Evolutionary conservation across 2,888 invertebrate genomes (phyloP).

Genomic region (Piscicola geometra): DNA sequence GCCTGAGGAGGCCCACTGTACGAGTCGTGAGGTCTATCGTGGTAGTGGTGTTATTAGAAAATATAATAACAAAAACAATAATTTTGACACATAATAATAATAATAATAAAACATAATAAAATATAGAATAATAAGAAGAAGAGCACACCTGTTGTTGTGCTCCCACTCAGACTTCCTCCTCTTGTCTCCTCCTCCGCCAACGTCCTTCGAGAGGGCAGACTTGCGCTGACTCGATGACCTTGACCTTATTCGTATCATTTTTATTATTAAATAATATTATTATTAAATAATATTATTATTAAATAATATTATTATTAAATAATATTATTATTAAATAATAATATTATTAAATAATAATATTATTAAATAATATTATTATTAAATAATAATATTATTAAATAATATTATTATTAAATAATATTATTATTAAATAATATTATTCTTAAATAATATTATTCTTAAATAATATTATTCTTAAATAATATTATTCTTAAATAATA

Average conservation of each 20-base stretch:
- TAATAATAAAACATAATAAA: no score
- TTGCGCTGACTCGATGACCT: neutral
- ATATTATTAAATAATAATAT: neutral
- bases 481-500: no score
- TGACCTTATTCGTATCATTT: neutral
- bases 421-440: no score
- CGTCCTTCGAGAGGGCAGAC: neutral
- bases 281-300: neutral
- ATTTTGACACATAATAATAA: no score
- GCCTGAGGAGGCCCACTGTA: neutral
- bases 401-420: no score
- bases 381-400: no score
- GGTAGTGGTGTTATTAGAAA: no score
- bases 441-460: no score
- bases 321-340: neutral
- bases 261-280: neutral
- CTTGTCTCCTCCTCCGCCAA: neutral
- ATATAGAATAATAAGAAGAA: neutral
- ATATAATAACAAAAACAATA: no score
- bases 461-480: no score
- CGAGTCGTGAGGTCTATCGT: neutral
- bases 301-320: neutral
- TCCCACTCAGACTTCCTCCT: constrained; percentile 14
- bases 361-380: neutral
- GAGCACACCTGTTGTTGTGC: neutral